phyloP scores from a whole-genome alignment of 2,888 invertebrate genomes.

The Byasa hedistus region DNA sequence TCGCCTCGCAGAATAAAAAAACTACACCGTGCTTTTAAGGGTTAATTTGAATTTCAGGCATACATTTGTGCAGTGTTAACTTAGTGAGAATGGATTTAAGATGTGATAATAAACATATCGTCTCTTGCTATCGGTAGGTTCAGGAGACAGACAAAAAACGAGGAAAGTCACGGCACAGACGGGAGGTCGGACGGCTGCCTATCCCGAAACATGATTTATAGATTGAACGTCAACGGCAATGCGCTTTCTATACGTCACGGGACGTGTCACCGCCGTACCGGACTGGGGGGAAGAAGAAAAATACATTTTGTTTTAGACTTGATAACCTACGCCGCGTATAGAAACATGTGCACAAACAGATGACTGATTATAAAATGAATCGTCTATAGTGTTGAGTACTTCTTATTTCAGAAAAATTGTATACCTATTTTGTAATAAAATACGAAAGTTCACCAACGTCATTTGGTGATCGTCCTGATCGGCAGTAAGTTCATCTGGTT shows the following conservation, averaged over 20 bases:
- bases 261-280: conserved; percentile 51
- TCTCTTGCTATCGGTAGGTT: conserved; percentile 65
- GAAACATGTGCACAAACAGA: conserved; percentile 17
- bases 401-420: background rate
- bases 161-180: conserved; percentile 63
- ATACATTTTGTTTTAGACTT: conserved; percentile 43
- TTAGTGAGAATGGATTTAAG: conserved; percentile 30
- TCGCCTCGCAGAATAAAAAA: too few species aligned
- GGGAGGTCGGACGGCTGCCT: conserved; percentile 65
- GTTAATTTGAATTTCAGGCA: too few species aligned
- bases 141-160: conserved; percentile 76
- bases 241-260: conserved; percentile 72
- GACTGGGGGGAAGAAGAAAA: conserved; percentile 48
- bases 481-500: too few species aligned
- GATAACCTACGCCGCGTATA: conserved; percentile 27
- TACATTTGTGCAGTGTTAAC: too few species aligned
- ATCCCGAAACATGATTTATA: conserved; percentile 77
- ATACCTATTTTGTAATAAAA: too few species aligned
- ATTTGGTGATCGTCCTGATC: too few species aligned
- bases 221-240: conserved; percentile 74
- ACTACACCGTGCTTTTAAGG: too few species aligned
- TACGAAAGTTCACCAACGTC: background rate
- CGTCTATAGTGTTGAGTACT: background rate
- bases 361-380: background rate
- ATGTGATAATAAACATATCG: conserved; percentile 60